Percentiles rank a stretch among this genome's conserved stretches.
Evolutionary conservation across 2,888 invertebrate genomes (phyloP).

Genomic region (Ectemnius cavifrons): DNA sequence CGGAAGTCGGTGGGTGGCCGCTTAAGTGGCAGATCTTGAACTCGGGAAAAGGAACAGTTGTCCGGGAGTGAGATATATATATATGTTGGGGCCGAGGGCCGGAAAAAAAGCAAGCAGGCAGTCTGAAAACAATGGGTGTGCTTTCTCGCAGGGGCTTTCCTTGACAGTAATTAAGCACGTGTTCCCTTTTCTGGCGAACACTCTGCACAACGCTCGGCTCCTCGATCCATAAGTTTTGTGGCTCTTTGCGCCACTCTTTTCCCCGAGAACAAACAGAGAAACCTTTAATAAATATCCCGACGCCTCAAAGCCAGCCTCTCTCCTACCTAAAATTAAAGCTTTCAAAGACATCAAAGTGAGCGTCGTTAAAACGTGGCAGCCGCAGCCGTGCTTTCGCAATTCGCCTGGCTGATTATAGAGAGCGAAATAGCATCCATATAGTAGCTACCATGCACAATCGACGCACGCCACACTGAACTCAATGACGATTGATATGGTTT

Average conservation of each 20-base stretch:
- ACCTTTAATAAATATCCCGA: background rate
- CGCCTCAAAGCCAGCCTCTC: background rate
- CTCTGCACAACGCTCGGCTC: constrained; percentile 2
- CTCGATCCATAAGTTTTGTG: constrained; percentile 14
- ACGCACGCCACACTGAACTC: too few relatives aligned
- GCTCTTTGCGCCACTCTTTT: background rate
- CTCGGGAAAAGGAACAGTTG: constrained; percentile 26
- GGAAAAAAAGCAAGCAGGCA: constrained; percentile 6
- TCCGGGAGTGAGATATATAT: constrained; percentile 46
- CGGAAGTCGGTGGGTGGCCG: background rate
- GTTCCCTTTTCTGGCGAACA: constrained; percentile 6
- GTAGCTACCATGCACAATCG: too few relatives aligned
- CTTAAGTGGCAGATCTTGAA: constrained; percentile 12
- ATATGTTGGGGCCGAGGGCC: background rate
- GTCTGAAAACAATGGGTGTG: constrained; percentile 21
- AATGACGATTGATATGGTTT: too few relatives aligned
- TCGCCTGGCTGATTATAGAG: too few relatives aligned
- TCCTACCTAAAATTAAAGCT: background rate
- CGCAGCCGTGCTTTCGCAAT: background rate
- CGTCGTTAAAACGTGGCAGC: background rate
- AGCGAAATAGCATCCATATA: too few relatives aligned
- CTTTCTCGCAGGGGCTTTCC: constrained; percentile 26
- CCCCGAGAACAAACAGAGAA: background rate
- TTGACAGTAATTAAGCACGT: constrained; percentile 42
- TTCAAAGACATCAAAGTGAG: background rate